Percentiles rank a stretch among this genome's conserved stretches.
Conservation (phyloP, 2,113 vertebrate genomes). For the Microtus oregoni region DNA sequence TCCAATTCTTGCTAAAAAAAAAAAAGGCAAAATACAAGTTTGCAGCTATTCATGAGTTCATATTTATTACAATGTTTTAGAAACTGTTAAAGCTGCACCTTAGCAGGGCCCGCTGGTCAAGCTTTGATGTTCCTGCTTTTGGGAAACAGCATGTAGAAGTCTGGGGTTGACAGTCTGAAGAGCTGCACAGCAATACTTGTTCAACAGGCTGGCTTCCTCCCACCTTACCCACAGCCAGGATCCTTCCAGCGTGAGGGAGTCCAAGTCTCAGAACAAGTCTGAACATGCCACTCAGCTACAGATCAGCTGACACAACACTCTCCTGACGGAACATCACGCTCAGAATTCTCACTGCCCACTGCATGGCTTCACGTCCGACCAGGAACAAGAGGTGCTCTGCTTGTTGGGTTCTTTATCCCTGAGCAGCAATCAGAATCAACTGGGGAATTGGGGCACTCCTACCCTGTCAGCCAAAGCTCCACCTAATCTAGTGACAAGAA, state of each 20-base stretch:
- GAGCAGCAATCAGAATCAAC: not conserved
- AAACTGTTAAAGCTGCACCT: not conserved
- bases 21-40: conserved; percentile 2
- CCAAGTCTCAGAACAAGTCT: conserved; percentile 70
- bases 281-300: conserved; percentile 61
- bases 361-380: not conserved
- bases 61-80: conserved; percentile 14
- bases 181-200: not conserved
- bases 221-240: not conserved
- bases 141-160: not conserved
- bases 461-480: not conserved
- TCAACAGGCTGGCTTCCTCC: conserved; percentile 35
- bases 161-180: not conserved
- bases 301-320: conserved; percentile 58
- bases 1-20: not conserved
- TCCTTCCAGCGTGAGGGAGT: conserved; percentile 24
- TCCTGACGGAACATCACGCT: conserved; percentile 20
- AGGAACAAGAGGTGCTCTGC: not conserved
- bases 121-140: not conserved
- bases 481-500: not conserved
- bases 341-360: not conserved
- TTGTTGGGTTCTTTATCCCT: not conserved
- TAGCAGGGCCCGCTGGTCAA: not conserved
- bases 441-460: not conserved
- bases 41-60: not conserved